Evolutionary conservation across 2,888 invertebrate species (phyloP).

Genomic region (Synergus itoensis): DNA sequence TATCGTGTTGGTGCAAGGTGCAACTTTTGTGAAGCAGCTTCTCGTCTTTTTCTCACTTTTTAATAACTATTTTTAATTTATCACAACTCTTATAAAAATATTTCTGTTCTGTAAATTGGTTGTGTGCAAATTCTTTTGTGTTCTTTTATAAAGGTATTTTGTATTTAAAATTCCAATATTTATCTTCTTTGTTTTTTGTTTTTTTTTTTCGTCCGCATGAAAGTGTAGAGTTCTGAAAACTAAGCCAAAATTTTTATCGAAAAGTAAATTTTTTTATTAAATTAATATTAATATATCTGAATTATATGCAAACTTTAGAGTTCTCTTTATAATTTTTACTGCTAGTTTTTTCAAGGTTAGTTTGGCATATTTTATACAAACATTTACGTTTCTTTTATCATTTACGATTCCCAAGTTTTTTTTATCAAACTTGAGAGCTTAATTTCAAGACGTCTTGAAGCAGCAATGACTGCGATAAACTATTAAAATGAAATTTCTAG

Average conservation of each 20-base stretch:
- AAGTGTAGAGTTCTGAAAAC: neutral
- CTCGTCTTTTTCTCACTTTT: neutral
- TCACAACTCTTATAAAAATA: neutral
- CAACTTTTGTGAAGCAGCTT: conserved; percentile 18
- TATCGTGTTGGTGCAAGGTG: conserved; percentile 24
- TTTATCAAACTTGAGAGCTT: no score
- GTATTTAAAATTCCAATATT: no score
- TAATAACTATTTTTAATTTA: neutral
- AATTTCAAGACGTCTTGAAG: no score
- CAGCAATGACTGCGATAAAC: no score
- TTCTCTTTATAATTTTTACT: no score
- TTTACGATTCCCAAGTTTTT: no score
- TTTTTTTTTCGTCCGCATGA: neutral
- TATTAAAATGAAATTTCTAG: neutral
- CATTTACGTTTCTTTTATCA: no score
- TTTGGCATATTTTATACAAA: no score
- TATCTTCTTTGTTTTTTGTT: no score
- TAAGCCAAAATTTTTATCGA: neutral
- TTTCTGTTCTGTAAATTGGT: neutral
- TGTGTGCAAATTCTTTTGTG: neutral
- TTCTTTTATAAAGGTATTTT: neutral
- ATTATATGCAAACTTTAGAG: neutral
- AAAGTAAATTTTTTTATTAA: neutral
- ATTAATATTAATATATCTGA: no score
- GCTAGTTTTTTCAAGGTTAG: no score